Conservation (phyloP, 1,140 invertebrate species). For the Plectus sambesii region DNA sequence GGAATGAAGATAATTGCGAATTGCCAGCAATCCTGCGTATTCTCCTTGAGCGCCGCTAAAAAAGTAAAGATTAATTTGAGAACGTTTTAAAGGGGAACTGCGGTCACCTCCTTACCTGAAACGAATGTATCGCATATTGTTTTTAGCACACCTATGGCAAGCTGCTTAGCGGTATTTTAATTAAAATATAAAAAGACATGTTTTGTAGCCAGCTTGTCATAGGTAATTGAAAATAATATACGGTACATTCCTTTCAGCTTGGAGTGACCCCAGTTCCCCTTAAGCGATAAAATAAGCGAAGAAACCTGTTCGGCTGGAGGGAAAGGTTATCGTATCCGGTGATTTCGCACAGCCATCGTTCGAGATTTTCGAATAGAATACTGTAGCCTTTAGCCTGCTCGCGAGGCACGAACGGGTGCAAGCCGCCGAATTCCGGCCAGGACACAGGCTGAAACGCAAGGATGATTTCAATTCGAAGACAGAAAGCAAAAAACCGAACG, state of each 20-base stretch:
- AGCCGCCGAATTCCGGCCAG: slow-evolving; percentile 75
- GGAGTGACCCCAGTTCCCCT: no score
- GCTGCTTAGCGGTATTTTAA: no score
- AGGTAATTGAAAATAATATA: no score
- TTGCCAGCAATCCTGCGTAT: slow-evolving; percentile 87
- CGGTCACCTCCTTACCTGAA: no score
- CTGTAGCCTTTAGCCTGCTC: slow-evolving; percentile 82
- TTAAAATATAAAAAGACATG: no score
- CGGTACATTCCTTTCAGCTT: no score
- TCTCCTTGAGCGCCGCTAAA: slow-evolving; percentile 87
- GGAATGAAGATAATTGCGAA: slow-evolving; percentile 81
- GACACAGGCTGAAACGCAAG: no score
- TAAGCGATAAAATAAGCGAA: background rate
- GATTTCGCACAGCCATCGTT: slow-evolving; percentile 71
- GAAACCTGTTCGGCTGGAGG: slow-evolving; percentile 81
- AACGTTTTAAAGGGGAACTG: no score
- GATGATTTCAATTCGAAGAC: slow-evolving; percentile 10
- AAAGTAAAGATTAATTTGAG: slow-evolving; percentile 14
- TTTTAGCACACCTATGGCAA: no score
- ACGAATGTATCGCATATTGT: no score
- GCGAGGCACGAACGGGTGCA: slow-evolving; percentile 89
- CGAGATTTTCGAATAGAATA: slow-evolving; percentile 76
- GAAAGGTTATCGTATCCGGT: slow-evolving; percentile 95
- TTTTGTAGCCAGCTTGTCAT: no score
- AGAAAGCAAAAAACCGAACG: background rate